These are phyloP conservation scores for Pediacus dermestoides DNA, from an alignment of 2,888 invertebrate species.

Conservation along the genomic window DNA sequence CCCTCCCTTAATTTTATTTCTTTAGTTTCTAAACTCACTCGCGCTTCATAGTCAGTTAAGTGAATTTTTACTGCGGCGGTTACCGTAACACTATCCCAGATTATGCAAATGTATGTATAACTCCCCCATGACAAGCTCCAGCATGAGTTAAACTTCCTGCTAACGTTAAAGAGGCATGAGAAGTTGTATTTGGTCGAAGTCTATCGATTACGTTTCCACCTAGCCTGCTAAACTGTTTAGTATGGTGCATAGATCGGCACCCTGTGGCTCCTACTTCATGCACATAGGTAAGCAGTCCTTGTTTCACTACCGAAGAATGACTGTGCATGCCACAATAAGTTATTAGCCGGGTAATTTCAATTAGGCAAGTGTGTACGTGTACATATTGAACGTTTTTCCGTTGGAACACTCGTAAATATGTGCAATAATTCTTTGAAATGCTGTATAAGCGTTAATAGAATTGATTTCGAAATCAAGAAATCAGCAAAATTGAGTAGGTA, in stretches of 20 bases:
- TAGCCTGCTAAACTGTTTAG: background rate
- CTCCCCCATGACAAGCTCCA: slow-evolving; percentile 13
- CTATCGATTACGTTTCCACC: slow-evolving; percentile 1
- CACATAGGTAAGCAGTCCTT: slow-evolving; percentile 16
- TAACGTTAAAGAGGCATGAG: slow-evolving; percentile 13
- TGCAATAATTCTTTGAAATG: no score
- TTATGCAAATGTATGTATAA: slow-evolving; percentile 7
- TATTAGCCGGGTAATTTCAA: slow-evolving; percentile 15
- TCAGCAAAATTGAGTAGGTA: no score
- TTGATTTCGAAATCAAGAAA: no score
- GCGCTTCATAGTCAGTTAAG: slow-evolving; percentile 15
- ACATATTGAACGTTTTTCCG: no score
- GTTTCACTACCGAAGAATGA: slow-evolving; percentile 17
- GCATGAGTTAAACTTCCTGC: slow-evolving; percentile 10
- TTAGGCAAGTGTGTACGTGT: no score
- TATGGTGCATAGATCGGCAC: slow-evolving; percentile 15
- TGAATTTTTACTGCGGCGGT: slow-evolving; percentile 15
- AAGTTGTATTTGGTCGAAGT: slow-evolving; percentile 10
- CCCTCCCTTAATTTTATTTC: slow-evolving; percentile 15
- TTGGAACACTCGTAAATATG: no score
- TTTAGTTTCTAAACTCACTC: slow-evolving; percentile 16
- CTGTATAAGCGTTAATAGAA: no score
- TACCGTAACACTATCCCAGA: slow-evolving; percentile 18
- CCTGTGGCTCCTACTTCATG: slow-evolving; percentile 16
- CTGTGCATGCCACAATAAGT: slow-evolving; percentile 19